These are phyloP conservation scores for Steinernema khuongi DNA, from an alignment of 1,140 invertebrate genomes.

Conservation along the genomic window DNA sequence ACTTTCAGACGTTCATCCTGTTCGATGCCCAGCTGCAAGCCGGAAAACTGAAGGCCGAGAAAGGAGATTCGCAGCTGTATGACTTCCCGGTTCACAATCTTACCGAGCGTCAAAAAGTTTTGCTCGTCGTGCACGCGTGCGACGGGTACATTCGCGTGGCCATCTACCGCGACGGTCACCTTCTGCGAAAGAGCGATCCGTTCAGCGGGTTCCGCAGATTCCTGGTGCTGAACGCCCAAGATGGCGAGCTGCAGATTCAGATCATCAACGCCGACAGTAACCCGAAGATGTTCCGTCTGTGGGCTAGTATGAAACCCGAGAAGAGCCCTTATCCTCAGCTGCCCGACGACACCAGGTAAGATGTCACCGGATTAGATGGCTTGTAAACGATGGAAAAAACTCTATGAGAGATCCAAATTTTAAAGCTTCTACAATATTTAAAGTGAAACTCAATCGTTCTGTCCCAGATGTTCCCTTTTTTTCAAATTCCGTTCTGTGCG, in stretches of 20 bases:
- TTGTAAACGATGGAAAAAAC: too few species aligned
- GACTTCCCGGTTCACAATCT: not conserved
- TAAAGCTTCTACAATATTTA: too few species aligned
- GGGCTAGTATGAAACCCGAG: constrained; percentile 31
- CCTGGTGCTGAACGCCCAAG: constrained; percentile 26
- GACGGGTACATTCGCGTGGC: constrained; percentile 37
- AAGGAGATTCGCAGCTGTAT: not conserved
- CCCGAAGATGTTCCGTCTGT: constrained; percentile 32
- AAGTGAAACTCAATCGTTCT: not conserved
- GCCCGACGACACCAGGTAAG: constrained; percentile 40
- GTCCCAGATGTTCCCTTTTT: not conserved
- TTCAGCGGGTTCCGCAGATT: constrained; percentile 44
- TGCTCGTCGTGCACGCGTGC: constrained; percentile 43
- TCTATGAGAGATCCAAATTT: too few species aligned
- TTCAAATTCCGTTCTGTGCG: not conserved
- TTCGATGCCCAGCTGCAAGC: constrained; percentile 14
- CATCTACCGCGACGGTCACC: constrained; percentile 36
- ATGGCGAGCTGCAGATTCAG: constrained; percentile 34
- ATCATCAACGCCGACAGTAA: constrained; percentile 40
- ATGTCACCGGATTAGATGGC: constrained; percentile 19
- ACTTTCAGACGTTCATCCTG: not conserved
- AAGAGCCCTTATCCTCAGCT: constrained; percentile 40
- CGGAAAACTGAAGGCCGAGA: not conserved
- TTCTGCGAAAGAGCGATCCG: constrained; percentile 36
- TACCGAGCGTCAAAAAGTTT: constrained; percentile 20